phyloP scores from a whole-genome alignment of 2,888 invertebrate genomes.

The Axea sp. region DNA sequence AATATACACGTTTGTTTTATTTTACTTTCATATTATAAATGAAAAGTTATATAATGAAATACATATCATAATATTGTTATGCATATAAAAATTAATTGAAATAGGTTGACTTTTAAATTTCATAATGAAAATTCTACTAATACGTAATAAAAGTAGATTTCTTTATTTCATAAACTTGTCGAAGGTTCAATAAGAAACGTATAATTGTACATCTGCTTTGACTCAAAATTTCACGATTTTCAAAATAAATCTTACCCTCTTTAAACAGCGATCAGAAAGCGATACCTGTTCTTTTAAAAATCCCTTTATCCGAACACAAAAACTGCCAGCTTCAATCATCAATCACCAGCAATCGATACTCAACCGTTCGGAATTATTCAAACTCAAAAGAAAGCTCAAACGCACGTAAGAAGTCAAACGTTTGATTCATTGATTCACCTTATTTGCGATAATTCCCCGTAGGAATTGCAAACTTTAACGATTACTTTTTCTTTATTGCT shows the following conservation, averaged over 20 bases:
- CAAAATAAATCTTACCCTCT: conserved; percentile 3
- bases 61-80: too few species aligned
- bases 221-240: too few species aligned
- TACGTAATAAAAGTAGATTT: too few species aligned
- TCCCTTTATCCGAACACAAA: conserved; percentile 15
- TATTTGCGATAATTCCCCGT: conserved; percentile 44
- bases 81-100: too few species aligned
- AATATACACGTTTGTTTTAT: too few species aligned
- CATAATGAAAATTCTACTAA: too few species aligned
- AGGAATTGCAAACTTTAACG: conserved; percentile 30
- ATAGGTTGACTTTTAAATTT: too few species aligned
- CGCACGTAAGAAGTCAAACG: conserved; percentile 42
- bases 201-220: too few species aligned
- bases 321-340: conserved; percentile 29
- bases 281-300: conserved; percentile 7
- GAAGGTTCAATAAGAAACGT: too few species aligned
- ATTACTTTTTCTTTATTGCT: conserved; percentile 34
- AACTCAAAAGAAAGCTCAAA: conserved; percentile 31
- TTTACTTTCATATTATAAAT: too few species aligned
- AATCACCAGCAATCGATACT: conserved; percentile 28
- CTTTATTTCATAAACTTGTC: too few species aligned
- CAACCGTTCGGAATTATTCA: conserved; percentile 30
- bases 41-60: too few species aligned
- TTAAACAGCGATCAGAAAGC: conserved; percentile 5
- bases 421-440: conserved; percentile 41